Evolutionary conservation across 1,140 invertebrate genomes (phyloP), one percentile per base, ranked within the genome.

Genomic region (Procambarus virginalis): DNA sequence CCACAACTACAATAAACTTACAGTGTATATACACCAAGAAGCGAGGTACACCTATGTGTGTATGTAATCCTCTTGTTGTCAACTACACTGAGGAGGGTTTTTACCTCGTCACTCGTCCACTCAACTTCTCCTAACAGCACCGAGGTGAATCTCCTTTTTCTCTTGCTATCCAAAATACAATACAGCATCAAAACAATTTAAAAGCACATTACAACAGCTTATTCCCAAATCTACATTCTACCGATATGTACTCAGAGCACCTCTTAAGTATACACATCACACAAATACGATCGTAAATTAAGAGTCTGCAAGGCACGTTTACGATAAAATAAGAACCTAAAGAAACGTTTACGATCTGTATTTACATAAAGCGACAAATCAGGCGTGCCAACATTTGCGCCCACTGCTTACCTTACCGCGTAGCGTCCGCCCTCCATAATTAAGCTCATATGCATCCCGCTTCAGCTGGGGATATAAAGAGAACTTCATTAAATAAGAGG

Each of bases 401-500:
- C 0, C 68, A 34, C 68, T 73, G n/a, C 68, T 6, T 34, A 34
- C n/a, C 68, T 73, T 22, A 22, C 68, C 68, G 68, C 22, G n/a
- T 73, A 22, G 20, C 22, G 68, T 22, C 68, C 68, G 20, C 68
- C 8, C 68, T 73, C 22, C 68, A 73, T 73, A 34, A 73, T 73
- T 73, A 73, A 73, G 68, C 22, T 34, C 68, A 73, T 73, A 73
- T 73, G 22, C 68, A 73, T 46, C 12, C 34, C n/a, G 80, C 80
- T 82, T 55, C 80, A 46, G 58, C 55, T 68, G 80, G 12, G 51
- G 60, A 64, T 82, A 82, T 82, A 82, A 82, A 82, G 80, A 82
- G 80, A 82, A 82, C 80, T 82, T 82, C 80, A 82, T 82, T 82
- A 82, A 82, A 82, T 82, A 82, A 82, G 34, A 82, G 68, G 80